Evolutionary conservation across 1,140 invertebrate species (phyloP).

Genomic region (Drepana arcuata): DNA sequence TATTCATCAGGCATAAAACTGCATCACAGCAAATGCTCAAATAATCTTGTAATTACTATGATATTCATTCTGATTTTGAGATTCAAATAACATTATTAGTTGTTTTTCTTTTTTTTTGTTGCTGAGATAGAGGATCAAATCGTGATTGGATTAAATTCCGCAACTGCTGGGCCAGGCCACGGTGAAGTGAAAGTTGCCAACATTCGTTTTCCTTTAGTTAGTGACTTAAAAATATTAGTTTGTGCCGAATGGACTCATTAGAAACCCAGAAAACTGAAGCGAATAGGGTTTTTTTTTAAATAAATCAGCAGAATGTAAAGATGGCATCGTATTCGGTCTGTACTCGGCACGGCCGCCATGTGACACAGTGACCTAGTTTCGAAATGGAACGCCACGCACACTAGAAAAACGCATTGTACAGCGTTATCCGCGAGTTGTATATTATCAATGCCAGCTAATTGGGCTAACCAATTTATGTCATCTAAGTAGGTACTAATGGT

Average conservation of each 20-base stretch:
- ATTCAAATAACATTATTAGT: no score
- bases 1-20: no score
- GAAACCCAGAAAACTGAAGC: constrained; percentile 2
- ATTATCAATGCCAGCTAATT: constrained; percentile 13
- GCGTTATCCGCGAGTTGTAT: constrained; percentile 23
- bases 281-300: no score
- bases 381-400: constrained; percentile 61
- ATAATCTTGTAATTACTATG: no score
- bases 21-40: no score
- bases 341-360: constrained; percentile 55
- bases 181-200: constrained; percentile 48
- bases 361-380: constrained; percentile 66
- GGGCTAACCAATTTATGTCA: constrained; percentile 4
- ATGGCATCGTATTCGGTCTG: constrained; percentile 53
- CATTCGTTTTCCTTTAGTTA: constrained; percentile 34
- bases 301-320: constrained; percentile 59
- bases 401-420: constrained; percentile 52
- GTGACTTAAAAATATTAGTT: constrained; percentile 8
- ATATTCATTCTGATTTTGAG: no score
- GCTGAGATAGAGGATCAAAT: constrained; percentile 24
- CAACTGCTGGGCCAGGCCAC: constrained; percentile 29
- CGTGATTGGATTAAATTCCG: constrained; percentile 35
- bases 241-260: constrained; percentile 12
- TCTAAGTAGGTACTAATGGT: no score
- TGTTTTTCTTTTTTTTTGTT: constrained; percentile 3